Evolutionary conservation across 2,113 vertebrate species (phyloP), one percentile per base, ranked within the genome.

Genomic region (Calyptomena viridis): DNA sequence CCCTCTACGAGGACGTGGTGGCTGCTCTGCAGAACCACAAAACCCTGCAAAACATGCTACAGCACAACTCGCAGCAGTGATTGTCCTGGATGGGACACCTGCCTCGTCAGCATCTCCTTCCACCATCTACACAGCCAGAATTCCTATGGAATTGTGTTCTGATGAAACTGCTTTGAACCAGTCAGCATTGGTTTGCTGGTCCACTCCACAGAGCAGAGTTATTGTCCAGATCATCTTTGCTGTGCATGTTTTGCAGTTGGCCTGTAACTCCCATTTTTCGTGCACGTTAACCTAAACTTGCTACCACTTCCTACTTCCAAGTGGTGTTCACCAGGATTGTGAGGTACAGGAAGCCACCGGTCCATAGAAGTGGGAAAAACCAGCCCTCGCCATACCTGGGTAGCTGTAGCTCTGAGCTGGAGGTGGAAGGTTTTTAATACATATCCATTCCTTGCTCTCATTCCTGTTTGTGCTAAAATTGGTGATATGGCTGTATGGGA

Each of bases 131-230:
- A 40, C 96, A 97, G 96, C 97, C 97, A 97, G 98, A 98, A 99
- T 99, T 99, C 99, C 99, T 99, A 98, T 99, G 99, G 99, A 99
- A 99, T 99, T 98, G 98, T 97, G 93, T 97, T 98, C 96, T 97
- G 98, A 94, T 89, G 96, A 97, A 97, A 98, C 95, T 92, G 94
- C 97, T 94, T 97, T 89, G 46, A 66, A 75, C 82, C 92, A 62
- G 91, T 82, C 89, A 94, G 94, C 71, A 1, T 35, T 76, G 66
- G 85, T 86, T 91, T 92, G 94, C 92, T 94, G 87, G 80, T 92
- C 85, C 86, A 66, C 78, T 89, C 94, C 90, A 42, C 47, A 85
- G 80, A 93, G 87, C 93, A 89, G 85, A 87, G 79, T 84, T 88
- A 11, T 59, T 78, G 56, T 93, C 84, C 58, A 60, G 35, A 86